Conservation (phyloP, 64 coral and sea anemone species). For the Pachyseris speciosa region DNA sequence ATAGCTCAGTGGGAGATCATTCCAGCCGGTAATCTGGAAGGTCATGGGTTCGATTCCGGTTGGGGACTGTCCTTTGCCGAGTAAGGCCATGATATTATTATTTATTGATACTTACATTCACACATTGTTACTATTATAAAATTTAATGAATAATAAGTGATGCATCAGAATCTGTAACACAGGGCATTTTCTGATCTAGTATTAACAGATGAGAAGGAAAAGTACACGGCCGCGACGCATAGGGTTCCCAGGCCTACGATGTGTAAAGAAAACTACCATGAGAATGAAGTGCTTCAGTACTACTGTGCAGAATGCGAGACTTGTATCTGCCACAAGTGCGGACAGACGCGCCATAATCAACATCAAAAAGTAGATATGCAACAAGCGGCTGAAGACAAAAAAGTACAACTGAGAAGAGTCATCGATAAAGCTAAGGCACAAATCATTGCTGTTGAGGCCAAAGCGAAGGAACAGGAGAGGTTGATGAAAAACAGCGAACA, state of each 20-base stretch:
- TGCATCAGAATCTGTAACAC: too few species aligned
- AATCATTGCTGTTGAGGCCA: not conserved
- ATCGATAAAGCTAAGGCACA: not conserved
- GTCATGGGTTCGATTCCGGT: too few species aligned
- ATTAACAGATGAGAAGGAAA: not conserved
- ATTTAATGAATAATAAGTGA: too few species aligned
- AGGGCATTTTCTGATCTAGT: too few species aligned
- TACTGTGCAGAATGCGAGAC: not conserved
- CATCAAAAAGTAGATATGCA: not conserved
- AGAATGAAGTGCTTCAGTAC: not conserved
- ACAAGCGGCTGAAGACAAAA: not conserved
- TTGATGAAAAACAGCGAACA: not conserved
- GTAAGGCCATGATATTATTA: too few species aligned
- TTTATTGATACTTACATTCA: too few species aligned
- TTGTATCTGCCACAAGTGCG: slow-evolving; percentile 11
- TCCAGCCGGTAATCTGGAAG: too few species aligned
- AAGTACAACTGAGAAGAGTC: not conserved
- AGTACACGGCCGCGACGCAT: too few species aligned
- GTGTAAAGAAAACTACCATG: slow-evolving; percentile 1
- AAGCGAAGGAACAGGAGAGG: not conserved
- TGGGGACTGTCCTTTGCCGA: too few species aligned
- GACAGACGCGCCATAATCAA: not conserved
- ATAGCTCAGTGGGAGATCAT: too few species aligned
- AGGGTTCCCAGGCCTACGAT: not conserved
- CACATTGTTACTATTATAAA: too few species aligned